Evolutionary conservation across 2,113 vertebrate species (phyloP), one percentile per base, ranked within the genome.

Genomic region (Oreochromis tanganicae): DNA sequence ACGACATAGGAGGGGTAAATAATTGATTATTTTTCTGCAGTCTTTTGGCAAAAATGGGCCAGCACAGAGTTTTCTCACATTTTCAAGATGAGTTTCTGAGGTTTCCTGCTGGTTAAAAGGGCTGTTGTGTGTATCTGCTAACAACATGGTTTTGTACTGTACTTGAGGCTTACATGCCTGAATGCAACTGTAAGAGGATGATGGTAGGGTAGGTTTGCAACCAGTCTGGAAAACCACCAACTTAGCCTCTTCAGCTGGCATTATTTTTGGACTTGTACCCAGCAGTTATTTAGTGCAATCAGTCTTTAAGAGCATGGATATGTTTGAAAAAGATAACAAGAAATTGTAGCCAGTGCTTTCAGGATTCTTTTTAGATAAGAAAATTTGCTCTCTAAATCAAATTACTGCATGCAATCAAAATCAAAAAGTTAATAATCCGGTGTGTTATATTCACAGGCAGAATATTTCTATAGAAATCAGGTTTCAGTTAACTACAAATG

Each of bases 11-110:
- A 80, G 54, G 56, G 75, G 41, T 94, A 54, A 68, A 94, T 93
- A 85, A 92, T 88, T 85, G 59, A 94, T 88, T 81, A 10, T 66
- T 86, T 78, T 86, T 83, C 85, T 83, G 85, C 88, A 89, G 79
- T 66, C 4, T 36, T n/a, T 13, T 7, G 4, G 24, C 27, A 84
- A 80, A 89, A 88, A 89, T 83, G 80, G 87, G 89, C 21, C 86
- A 80, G 10, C 34, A n/a, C 16, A 48, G 43, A 82, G 81, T 80
- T 81, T 83, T 36, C 29, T 80, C 36, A 68, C 27, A 13, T 57
- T 68, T 83, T 43, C n/a, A 56, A 24, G 56, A 63, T 85, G 10
- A n/a, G 16, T 9, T 50, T 71, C 2, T 8, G 81, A 71, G 85
- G 66, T 57, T 63, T 41, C 29, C 52, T 56, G 80, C 85, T 56